Evolutionary conservation across 2,888 invertebrate genomes (phyloP).

Genomic region (Pyrrhia umbra): DNA sequence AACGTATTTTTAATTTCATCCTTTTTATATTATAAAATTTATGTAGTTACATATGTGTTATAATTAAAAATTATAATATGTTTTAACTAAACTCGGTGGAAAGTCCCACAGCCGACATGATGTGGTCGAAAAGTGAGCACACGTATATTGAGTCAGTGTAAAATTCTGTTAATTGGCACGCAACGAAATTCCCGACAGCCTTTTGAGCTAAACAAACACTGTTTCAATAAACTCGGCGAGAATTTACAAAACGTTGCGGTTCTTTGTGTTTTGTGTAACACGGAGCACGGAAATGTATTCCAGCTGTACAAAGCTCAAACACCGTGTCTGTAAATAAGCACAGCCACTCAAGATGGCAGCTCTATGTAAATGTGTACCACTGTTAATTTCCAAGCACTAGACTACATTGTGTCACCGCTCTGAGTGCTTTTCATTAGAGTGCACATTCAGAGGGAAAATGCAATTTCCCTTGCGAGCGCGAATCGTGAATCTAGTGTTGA

Average conservation of each 20-base stretch:
- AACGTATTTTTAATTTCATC: too few species aligned
- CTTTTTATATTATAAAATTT: too few species aligned
- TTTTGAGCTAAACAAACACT: constrained; percentile 35
- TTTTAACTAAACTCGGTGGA: background rate
- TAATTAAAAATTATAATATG: too few species aligned
- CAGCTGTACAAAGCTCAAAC: constrained; percentile 30
- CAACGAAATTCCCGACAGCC: constrained; percentile 13
- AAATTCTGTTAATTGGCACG: constrained; percentile 20
- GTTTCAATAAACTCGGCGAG: constrained; percentile 43
- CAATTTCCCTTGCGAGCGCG: constrained; percentile 77
- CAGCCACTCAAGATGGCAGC: constrained; percentile 57
- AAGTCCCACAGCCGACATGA: background rate
- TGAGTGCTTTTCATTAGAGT: constrained; percentile 82
- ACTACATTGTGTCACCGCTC: constrained; percentile 75
- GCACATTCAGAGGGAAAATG: constrained; percentile 79
- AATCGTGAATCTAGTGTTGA: constrained; percentile 68
- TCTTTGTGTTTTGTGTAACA: constrained; percentile 41
- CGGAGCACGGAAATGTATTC: constrained; percentile 48
- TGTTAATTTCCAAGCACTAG: constrained; percentile 78
- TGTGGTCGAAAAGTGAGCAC: constrained; percentile 1
- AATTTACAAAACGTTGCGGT: constrained; percentile 40
- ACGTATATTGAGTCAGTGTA: constrained; percentile 4
- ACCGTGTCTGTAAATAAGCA: constrained; percentile 52
- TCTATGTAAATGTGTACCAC: constrained; percentile 68
- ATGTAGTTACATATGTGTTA: too few species aligned